Evolutionary conservation across 2,113 vertebrate genomes (phyloP).

Genomic region (Daubentonia madagascariensis): DNA sequence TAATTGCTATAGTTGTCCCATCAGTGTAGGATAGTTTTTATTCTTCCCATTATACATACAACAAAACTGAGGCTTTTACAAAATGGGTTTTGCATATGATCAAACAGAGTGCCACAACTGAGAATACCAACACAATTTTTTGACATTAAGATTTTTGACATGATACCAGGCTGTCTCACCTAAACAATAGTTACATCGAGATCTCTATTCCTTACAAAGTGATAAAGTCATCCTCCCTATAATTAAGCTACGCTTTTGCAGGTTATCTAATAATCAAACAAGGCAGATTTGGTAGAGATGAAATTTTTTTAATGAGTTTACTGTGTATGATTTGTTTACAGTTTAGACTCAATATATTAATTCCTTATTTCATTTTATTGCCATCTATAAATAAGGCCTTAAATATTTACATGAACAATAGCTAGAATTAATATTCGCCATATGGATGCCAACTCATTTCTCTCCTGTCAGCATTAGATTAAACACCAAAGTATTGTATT

Average conservation of each 20-base stretch:
- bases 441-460: constrained; percentile 57
- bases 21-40: background rate
- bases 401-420: constrained; percentile 70
- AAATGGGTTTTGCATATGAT: fast-evolving
- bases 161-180: background rate
- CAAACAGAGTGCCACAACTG: background rate
- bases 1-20: background rate
- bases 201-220: background rate
- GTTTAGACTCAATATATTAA: constrained; percentile 55
- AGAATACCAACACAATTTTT: background rate
- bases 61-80: background rate
- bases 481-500: constrained; percentile 69
- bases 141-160: background rate
- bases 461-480: constrained; percentile 72
- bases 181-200: background rate
- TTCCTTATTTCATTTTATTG: constrained; percentile 55
- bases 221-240: background rate
- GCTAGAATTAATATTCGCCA: constrained; percentile 70
- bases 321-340: constrained; percentile 23
- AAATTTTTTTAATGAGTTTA: constrained; percentile 50
- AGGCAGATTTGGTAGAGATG: constrained; percentile 25
- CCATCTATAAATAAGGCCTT: constrained; percentile 52
- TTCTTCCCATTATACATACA: background rate
- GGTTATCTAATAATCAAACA: constrained; percentile 39
- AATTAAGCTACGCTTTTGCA: constrained; percentile 24